These are phyloP conservation scores for Micrasema longulum DNA, from an alignment of 1,140 invertebrate genomes.

Conservation along the genomic window DNA sequence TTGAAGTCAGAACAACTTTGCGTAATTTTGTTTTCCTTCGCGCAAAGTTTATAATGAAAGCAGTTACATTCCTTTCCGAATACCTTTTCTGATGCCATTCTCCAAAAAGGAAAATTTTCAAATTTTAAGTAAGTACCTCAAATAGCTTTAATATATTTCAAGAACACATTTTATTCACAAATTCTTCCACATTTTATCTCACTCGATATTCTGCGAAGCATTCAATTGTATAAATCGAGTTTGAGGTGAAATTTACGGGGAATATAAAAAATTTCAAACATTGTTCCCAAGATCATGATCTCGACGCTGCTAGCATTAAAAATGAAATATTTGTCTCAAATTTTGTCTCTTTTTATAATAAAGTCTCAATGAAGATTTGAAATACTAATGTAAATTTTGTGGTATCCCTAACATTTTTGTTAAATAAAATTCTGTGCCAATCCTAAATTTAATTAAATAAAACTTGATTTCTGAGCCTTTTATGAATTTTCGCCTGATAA, in stretches of 20 bases:
- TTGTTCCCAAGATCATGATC: constrained; percentile 2
- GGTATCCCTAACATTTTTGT: too few species aligned
- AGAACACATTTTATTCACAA: constrained; percentile 19
- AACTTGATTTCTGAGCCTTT: too few species aligned
- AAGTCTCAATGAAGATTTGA: too few species aligned
- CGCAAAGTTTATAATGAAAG: constrained; percentile 8
- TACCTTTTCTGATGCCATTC: background rate
- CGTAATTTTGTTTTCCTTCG: background rate
- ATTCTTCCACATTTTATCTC: constrained; percentile 16
- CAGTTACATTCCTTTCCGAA: background rate
- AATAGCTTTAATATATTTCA: constrained; percentile 21
- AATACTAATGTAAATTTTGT: too few species aligned
- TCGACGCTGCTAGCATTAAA: constrained; percentile 3
- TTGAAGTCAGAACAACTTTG: background rate
- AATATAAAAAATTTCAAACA: constrained; percentile 18
- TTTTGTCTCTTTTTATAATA: background rate
- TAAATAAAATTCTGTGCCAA: too few species aligned
- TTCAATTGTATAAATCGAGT: constrained; percentile 25
- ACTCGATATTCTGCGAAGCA: constrained; percentile 9
- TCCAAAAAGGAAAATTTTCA: constrained; percentile 1
- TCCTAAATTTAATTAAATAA: too few species aligned
- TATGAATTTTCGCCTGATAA: too few species aligned
- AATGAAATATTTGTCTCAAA: constrained; percentile 17
- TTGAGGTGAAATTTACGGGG: constrained; percentile 4
- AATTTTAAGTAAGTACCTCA: background rate